Conservation (phyloP, 1,140 invertebrate genomes). For the Zaprionus capensis region DNA sequence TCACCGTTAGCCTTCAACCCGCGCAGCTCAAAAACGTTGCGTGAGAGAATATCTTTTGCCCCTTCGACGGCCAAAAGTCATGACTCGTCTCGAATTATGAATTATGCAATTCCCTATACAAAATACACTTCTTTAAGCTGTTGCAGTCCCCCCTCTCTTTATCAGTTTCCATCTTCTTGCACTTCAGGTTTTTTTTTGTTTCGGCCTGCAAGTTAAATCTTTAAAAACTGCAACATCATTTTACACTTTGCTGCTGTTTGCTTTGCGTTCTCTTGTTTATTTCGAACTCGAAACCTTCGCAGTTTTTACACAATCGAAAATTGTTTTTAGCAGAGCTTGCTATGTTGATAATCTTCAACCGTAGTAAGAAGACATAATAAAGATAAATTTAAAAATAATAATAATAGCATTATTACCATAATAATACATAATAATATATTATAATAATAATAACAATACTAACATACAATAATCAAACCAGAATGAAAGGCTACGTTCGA, state of each 20-base stretch:
- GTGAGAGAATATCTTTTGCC: constrained; percentile 51
- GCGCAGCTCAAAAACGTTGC: constrained; percentile 12
- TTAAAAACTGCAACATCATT: constrained; percentile 67
- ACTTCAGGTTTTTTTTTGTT: neutral
- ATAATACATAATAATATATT: neutral
- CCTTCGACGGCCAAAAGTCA: constrained; percentile 44
- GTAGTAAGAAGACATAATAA: neutral
- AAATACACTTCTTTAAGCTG: constrained; percentile 29
- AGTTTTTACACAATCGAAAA: constrained; percentile 56
- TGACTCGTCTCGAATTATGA: constrained; percentile 61
- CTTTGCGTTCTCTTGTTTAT: constrained; percentile 12
- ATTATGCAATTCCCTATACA: constrained; percentile 62
- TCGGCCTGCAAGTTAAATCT: constrained; percentile 11
- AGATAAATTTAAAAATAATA: constrained; percentile 1
- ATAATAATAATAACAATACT: neutral
- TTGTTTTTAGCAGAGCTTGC: neutral
- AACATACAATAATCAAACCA: neutral
- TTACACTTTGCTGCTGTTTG: constrained; percentile 20
- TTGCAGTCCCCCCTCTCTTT: neutral
- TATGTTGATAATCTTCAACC: neutral
- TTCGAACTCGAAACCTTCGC: constrained; percentile 58
- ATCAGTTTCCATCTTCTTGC: constrained; percentile 10
- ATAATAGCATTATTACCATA: constrained; percentile 6
- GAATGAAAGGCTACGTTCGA: too few species aligned
- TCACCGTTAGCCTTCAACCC: constrained; percentile 14